Conservation (phyloP, 2,797 vertebrate genomes). For the Ispidina picta region DNA sequence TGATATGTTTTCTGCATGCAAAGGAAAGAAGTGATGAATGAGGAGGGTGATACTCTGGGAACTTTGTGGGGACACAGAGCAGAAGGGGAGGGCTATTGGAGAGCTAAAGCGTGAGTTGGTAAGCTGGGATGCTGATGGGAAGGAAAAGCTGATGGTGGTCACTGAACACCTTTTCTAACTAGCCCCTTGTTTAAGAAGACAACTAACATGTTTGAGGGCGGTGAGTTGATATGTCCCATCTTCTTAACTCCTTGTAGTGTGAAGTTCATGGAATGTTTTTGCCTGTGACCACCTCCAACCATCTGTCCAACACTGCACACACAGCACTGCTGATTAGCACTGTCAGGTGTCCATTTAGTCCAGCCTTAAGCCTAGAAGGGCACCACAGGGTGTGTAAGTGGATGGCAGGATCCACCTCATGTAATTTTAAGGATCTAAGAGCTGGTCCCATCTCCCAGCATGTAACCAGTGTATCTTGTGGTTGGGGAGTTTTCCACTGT, state of each 20-base stretch:
- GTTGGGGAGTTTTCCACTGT: not conserved
- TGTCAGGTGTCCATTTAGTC: rapidly evolving
- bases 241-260: not conserved
- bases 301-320: not conserved
- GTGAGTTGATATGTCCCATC: not conserved
- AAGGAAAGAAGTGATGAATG: not conserved
- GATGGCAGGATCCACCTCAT: not conserved
- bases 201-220: not conserved
- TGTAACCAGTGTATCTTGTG: rapidly evolving
- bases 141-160: not conserved
- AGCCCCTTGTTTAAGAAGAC: not conserved
- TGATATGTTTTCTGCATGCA: not conserved
- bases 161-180: not conserved
- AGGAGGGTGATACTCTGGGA: not conserved
- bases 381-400: rapidly evolving
- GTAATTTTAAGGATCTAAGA: not conserved
- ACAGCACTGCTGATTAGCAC: not conserved
- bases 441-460: not conserved
- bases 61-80: not conserved
- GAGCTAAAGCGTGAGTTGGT: not conserved
- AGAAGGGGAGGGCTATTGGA: not conserved
- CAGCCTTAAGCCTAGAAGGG: not conserved
- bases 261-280: not conserved
- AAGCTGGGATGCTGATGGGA: not conserved
- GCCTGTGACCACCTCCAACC: not conserved